phyloP scores from a whole-genome alignment of 2,113 vertebrate species.

The Pterocles burchelli region DNA sequence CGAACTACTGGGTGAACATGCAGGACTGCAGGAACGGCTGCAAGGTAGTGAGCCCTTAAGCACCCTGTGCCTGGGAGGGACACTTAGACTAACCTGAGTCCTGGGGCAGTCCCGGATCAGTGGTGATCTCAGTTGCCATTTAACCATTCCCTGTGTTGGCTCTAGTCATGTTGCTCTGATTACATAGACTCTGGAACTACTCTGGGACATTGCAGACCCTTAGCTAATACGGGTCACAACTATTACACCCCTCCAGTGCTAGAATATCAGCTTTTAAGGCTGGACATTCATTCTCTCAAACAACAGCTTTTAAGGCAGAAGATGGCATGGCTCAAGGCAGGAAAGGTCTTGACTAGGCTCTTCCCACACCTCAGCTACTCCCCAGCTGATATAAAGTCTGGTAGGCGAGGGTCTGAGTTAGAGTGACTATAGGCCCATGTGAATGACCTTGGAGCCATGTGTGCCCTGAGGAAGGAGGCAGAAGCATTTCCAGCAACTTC shows the following conservation, averaged over 20 bases:
- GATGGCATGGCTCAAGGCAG: not conserved
- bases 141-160: not conserved
- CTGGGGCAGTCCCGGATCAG: not conserved
- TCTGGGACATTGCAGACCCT: not conserved
- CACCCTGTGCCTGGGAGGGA: not conserved
- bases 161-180: not conserved
- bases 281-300: not conserved
- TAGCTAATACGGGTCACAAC: not conserved
- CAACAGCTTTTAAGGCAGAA: not conserved
- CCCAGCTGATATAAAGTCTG: not conserved
- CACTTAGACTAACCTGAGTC: not conserved
- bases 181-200: not conserved
- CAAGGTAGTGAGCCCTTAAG: conserved; percentile 60
- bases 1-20: conserved; percentile 94
- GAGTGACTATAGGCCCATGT: not conserved
- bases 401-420: not conserved
- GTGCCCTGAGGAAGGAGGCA: not conserved
- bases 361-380: not conserved
- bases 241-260: not conserved
- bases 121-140: not conserved
- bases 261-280: not conserved
- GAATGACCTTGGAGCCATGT: not conserved
- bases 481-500: not conserved
- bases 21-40: conserved; percentile 88
- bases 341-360: not conserved